Conservation (phyloP, 2,888 invertebrate genomes). For the Drosophila subsilvestris region DNA sequence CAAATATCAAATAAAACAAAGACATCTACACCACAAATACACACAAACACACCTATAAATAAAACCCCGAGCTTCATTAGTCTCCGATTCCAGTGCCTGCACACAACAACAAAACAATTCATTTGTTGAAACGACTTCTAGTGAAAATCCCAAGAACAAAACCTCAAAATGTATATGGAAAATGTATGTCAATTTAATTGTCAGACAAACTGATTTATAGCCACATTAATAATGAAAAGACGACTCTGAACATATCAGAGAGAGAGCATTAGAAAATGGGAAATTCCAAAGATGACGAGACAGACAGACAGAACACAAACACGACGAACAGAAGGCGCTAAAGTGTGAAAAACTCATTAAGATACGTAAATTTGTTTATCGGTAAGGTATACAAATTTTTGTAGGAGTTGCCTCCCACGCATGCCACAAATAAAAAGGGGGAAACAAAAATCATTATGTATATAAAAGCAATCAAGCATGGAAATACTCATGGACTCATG, state of each 20-base stretch:
- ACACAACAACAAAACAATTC: constrained; percentile 22
- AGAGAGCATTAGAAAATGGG: constrained; percentile 26
- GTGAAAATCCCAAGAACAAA: constrained; percentile 34
- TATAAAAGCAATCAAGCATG: constrained; percentile 34
- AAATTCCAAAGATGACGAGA: constrained; percentile 22
- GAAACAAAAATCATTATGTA: constrained; percentile 11
- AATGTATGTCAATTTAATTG: constrained; percentile 63
- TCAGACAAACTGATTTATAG: constrained; percentile 65
- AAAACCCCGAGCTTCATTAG: constrained; percentile 5
- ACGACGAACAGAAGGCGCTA: constrained; percentile 50
- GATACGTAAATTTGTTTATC: constrained; percentile 70
- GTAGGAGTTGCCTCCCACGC: constrained; percentile 23
- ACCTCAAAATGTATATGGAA: constrained; percentile 44
- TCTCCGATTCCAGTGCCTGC: background rate
- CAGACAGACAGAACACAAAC: constrained; percentile 6
- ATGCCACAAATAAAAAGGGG: constrained; percentile 27
- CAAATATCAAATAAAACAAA: background rate
- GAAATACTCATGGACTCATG: constrained; percentile 2
- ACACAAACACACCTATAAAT: constrained; percentile 1
- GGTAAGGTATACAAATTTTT: constrained; percentile 18
- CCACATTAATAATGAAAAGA: constrained; percentile 59
- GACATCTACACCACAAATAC: background rate
- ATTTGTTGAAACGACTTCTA: constrained; percentile 20
- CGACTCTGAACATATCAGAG: constrained; percentile 19
- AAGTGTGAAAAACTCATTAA: constrained; percentile 75